These are phyloP conservation scores for Xiphorhynchus erythropygius DNA, from an alignment of 2,797 vertebrate genomes.

Conservation along the genomic window DNA sequence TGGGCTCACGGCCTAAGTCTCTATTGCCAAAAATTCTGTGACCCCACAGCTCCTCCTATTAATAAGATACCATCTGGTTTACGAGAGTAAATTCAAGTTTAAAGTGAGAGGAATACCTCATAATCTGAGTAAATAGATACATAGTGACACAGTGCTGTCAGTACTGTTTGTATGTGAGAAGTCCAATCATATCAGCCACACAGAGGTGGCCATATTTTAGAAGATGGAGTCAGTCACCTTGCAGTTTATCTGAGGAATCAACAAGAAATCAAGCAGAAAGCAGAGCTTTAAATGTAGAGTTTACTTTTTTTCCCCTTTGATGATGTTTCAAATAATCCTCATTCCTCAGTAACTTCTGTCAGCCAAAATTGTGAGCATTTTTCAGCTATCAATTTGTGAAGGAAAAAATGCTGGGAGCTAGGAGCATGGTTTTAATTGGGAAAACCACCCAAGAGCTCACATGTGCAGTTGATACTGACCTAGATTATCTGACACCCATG, in stretches of 20 bases:
- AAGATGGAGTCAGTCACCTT: neutral
- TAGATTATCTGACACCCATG: conserved; percentile 7
- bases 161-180: neutral
- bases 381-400: conserved; percentile 38
- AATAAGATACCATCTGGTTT: conserved; percentile 23
- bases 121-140: neutral
- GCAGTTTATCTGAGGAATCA: neutral
- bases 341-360: conserved; percentile 33
- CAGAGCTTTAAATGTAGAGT: neutral
- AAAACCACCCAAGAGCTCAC: conserved; percentile 50
- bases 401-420: conserved; percentile 29
- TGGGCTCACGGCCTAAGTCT: neutral
- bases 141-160: neutral
- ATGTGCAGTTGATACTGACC: conserved; percentile 21
- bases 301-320: neutral
- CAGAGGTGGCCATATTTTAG: neutral
- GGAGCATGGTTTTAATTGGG: conserved; percentile 33
- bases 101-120: neutral
- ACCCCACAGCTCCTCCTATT: conserved; percentile 11
- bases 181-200: neutral
- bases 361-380: neutral
- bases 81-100: neutral
- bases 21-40: conserved; percentile 34
- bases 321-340: conserved; percentile 19
- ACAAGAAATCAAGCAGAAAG: neutral